A percentile compares a stretch with the other conserved stretches of the same genome.
These are phyloP conservation scores for Resseliella maxima DNA, from an alignment of 2,888 invertebrate genomes.

Conservation along the genomic window DNA sequence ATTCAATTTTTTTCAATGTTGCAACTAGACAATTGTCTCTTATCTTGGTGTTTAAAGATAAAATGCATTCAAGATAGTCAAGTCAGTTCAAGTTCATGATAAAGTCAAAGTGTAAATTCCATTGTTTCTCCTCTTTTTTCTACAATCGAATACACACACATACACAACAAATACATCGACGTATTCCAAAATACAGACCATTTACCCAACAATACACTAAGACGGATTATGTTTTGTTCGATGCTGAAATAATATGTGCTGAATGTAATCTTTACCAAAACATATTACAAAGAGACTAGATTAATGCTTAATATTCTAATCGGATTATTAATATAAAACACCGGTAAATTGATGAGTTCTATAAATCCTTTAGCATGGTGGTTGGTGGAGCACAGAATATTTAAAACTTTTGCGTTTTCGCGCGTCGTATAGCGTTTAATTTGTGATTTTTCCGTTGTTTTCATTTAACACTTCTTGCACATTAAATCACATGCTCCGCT, in stretches of 20 bases:
- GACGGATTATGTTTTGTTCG: background rate
- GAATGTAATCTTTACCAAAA: conserved; percentile 14
- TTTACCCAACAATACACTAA: background rate
- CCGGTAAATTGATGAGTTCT: background rate
- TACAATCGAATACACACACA: no score
- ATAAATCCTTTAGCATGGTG: background rate
- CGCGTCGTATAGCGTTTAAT: background rate
- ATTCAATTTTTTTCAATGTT: background rate
- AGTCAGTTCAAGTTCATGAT: conserved; percentile 15
- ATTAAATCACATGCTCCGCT: background rate
- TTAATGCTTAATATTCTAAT: conserved; percentile 45
- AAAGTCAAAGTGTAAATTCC: background rate
- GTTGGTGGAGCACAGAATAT: background rate
- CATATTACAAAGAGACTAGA: conserved; percentile 42
- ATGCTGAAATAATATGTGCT: background rate
- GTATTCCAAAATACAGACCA: no score
- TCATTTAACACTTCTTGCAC: background rate
- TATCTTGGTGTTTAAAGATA: background rate
- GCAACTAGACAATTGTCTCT: background rate
- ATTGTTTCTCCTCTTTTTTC: no score
- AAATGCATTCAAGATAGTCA: no score
- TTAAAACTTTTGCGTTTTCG: background rate
- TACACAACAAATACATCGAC: no score
- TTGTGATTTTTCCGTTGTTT: background rate
- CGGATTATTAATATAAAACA: conserved; percentile 42